Conservation (phyloP, 2,113 vertebrate genomes). For the Menura novaehollandiae region DNA sequence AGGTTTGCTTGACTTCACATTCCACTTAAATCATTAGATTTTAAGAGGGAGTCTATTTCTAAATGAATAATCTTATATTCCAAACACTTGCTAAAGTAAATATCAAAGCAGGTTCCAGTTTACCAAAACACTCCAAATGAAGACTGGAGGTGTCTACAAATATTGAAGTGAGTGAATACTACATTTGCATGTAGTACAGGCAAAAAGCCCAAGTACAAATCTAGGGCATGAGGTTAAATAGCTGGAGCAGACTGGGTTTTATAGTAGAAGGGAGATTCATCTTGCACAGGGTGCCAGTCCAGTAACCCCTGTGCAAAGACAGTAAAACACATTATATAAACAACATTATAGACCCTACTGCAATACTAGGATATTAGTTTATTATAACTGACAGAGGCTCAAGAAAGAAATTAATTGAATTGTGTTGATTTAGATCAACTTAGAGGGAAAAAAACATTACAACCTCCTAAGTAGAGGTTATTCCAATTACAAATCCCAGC, state of each 20-base stretch:
- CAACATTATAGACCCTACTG: not conserved
- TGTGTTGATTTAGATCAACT: not conserved
- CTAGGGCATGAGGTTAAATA: not conserved
- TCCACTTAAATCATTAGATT: not conserved
- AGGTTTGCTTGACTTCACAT: not conserved
- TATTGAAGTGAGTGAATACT: not conserved
- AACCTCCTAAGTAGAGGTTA: not conserved
- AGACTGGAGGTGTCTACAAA: not conserved
- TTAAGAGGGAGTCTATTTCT: not conserved
- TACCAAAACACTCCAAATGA: not conserved
- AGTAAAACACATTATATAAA: not conserved
- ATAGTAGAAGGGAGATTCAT: not conserved
- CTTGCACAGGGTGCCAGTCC: not conserved
- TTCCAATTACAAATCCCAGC: not conserved
- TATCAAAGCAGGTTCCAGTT: not conserved
- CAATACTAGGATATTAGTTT: not conserved
- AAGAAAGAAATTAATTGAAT: not conserved
- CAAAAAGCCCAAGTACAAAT: not conserved
- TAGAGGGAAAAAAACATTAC: not conserved
- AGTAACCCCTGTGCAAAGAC: not conserved
- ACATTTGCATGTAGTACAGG: not conserved
- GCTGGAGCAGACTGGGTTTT: not conserved
- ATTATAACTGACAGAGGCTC: not conserved
- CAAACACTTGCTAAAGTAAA: not conserved
- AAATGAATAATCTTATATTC: not conserved